phyloP scores from a whole-genome alignment of 2,888 invertebrate genomes.

The Melieria omissa region DNA sequence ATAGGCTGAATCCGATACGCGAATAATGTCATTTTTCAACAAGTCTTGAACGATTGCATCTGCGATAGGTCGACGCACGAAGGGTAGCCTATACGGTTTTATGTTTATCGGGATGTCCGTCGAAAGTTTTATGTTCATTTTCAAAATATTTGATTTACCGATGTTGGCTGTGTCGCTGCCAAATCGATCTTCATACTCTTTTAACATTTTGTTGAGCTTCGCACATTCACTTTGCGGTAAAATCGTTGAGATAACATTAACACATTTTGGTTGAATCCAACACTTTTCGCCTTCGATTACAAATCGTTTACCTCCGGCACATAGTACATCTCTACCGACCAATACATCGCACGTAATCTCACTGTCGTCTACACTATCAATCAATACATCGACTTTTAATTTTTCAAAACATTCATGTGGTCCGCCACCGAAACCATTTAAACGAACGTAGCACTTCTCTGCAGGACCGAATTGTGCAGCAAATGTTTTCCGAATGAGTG shows the following conservation, averaged over 20 bases:
- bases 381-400: slow-evolving; percentile 8
- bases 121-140: slow-evolving; percentile 18
- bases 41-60: slow-evolving; percentile 14
- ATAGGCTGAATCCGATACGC: not conserved
- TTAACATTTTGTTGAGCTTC: slow-evolving; percentile 1
- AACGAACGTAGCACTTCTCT: slow-evolving; percentile 28
- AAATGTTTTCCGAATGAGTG: not conserved
- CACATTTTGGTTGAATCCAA: slow-evolving; percentile 11
- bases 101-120: slow-evolving; percentile 19
- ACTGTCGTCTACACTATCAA: slow-evolving; percentile 19
- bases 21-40: slow-evolving; percentile 2
- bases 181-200: no score
- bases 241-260: not conserved
- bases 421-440: slow-evolving; percentile 25
- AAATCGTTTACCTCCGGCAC: not conserved
- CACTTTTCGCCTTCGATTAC: slow-evolving; percentile 25
- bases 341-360: slow-evolving; percentile 3
- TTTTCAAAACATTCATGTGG: slow-evolving; percentile 22
- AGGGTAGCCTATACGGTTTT: slow-evolving; percentile 15
- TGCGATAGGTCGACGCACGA: slow-evolving; percentile 2
- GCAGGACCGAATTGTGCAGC: not conserved
- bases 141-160: slow-evolving; percentile 9
- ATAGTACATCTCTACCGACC: slow-evolving; percentile 12
- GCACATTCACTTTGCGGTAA: not conserved
- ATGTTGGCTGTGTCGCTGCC: slow-evolving; percentile 1